Conservation (phyloP, 2,888 invertebrate genomes). For the Thymelicus acteon region DNA sequence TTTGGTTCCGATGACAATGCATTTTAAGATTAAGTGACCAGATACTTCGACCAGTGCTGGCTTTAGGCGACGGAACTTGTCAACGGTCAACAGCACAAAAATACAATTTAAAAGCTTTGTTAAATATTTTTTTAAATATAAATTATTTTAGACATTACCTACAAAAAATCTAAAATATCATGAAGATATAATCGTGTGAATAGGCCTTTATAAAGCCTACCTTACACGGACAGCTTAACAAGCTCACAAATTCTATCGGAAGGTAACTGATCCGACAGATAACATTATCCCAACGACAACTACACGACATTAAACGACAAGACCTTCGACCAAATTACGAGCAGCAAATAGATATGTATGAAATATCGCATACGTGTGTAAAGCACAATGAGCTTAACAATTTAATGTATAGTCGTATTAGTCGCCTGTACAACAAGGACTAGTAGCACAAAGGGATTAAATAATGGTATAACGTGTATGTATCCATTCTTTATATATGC, state of each 20-base stretch:
- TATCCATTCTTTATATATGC: too few relatives aligned
- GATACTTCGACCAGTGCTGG: too few relatives aligned
- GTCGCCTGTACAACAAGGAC: too few relatives aligned
- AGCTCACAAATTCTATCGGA: conserved; percentile 23
- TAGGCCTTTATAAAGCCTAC: conserved; percentile 4
- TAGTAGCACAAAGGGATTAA: too few relatives aligned
- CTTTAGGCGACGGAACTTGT: too few relatives aligned
- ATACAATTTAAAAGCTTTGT: too few relatives aligned
- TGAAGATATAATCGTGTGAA: not conserved
- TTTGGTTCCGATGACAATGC: too few relatives aligned
- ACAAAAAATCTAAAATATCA: not conserved
- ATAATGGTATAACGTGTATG: too few relatives aligned
- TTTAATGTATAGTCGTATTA: conserved; percentile 3
- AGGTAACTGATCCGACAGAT: conserved; percentile 23
- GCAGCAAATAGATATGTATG: conserved; percentile 15
- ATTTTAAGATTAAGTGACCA: too few relatives aligned
- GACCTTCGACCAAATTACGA: conserved; percentile 29
- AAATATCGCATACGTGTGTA: conserved; percentile 16
- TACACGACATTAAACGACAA: conserved; percentile 20
- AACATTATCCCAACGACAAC: conserved; percentile 16
- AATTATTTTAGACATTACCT: too few relatives aligned
- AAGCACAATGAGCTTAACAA: conserved; percentile 14
- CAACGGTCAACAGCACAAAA: too few relatives aligned
- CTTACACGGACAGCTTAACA: conserved; percentile 16
- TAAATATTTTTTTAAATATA: too few relatives aligned